Base-by-base conservation (phyloP, 1,140 invertebrate species). In the Drosophila rufa region DNA sequence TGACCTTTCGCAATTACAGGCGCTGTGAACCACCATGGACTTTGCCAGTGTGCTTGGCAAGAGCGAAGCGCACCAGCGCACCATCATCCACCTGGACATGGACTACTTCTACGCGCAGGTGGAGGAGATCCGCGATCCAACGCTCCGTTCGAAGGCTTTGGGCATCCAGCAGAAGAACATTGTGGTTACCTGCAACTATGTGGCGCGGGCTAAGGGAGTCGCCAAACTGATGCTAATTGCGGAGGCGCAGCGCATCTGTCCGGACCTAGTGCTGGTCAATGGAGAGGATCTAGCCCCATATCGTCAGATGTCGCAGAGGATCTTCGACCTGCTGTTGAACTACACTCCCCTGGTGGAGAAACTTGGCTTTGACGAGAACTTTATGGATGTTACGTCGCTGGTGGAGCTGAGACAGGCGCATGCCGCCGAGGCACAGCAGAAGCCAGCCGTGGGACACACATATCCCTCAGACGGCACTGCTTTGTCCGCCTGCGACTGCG, bases 31-130 rank as follows among this genome's bases (percentile, higher is more conserved):
- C 64, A 82, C 57, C 56, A 91, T 92, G 91, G 91, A 92, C 65
- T 92, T 92, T 65, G 62, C 80, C 47, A 92, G 76, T 43, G 78
- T 92, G 48, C 70, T 92, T 33, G 82, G 69, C 61, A 91, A 84
- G 55, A 92, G 75, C 69, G 91, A 92, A 45, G 91, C 91, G 56
- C 91, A 92, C 50, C 82, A 91, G 65, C 91, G 89, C 48, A 92
- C 91, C 22, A 96, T 97, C 57, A 94, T 97, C 79, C 96, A 97
- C 82, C 93, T 97, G 82, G 95, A 97, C 91, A 94, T 97, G 80
- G 96, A 97, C 82, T 97, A 96, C 91, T 97, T 96, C 93, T 97
- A 97, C 93, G 96, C 96, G 57, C 96, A 97, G 94, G 96, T 97
- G 67, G 96, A 97, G 93, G 96, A 95, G 94, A 80, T 96, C 33